Evolutionary conservation across 2,113 vertebrate species (phyloP).

Genomic region (Austrofundulus limnaeus): DNA sequence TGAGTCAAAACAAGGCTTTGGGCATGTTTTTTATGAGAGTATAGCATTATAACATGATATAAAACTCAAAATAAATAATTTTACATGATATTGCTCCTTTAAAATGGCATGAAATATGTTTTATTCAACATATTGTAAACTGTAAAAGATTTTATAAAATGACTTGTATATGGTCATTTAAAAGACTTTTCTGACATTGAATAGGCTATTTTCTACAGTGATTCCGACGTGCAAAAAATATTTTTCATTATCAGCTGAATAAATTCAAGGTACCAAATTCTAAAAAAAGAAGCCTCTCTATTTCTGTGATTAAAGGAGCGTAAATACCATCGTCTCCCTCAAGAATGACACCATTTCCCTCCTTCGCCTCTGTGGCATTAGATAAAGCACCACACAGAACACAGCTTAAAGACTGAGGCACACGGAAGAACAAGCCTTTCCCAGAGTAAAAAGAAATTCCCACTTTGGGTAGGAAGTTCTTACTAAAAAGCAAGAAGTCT

Average conservation of each 20-base stretch:
- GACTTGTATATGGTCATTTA: too few relatives aligned
- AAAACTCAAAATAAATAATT: too few relatives aligned
- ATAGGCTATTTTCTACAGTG: background rate
- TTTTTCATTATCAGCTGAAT: background rate
- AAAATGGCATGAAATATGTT: too few relatives aligned
- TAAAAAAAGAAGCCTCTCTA: background rate
- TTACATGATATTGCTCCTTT: too few relatives aligned
- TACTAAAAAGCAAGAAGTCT: background rate
- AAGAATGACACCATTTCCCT: background rate
- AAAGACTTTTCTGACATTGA: background rate
- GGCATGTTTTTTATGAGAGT: too few relatives aligned
- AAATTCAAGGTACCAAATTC: background rate
- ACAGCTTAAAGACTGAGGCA: background rate
- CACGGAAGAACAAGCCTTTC: background rate
- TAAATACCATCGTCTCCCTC: background rate
- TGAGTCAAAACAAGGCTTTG: too few relatives aligned
- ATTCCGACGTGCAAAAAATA: too few relatives aligned
- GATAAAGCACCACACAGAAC: background rate
- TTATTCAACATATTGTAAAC: too few relatives aligned
- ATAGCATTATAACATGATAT: too few relatives aligned
- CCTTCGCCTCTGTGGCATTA: background rate
- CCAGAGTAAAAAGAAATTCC: background rate
- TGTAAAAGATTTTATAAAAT: too few relatives aligned
- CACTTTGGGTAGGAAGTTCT: background rate
- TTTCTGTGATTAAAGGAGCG: background rate